These are phyloP conservation scores for Oligia latruncula DNA, from an alignment of 2,888 invertebrate species.

Conservation along the genomic window DNA sequence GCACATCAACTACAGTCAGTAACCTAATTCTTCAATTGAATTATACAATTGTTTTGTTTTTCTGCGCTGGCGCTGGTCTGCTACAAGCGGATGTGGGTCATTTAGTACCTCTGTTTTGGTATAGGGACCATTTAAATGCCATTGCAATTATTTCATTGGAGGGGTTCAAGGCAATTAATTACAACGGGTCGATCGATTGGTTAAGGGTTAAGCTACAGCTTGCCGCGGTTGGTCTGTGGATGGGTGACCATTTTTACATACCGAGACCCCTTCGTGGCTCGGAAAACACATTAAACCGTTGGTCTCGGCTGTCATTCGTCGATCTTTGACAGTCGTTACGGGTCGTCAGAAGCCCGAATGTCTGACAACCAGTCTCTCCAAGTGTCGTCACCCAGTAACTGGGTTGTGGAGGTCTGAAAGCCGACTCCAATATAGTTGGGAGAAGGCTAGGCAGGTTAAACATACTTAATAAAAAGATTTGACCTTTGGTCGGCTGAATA, in stretches of 20 bases:
- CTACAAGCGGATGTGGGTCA: slow-evolving; percentile 21
- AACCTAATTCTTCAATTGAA: slow-evolving; percentile 23
- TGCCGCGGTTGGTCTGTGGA: not conserved
- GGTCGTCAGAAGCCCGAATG: not conserved
- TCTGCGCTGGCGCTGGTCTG: not conserved
- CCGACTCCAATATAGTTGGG: too few species aligned
- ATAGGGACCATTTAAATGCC: not conserved
- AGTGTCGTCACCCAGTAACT: too few species aligned
- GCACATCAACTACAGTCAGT: not conserved
- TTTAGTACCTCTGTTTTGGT: not conserved
- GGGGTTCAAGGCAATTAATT: too few species aligned
- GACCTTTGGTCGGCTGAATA: not conserved
- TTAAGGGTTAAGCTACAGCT: too few species aligned
- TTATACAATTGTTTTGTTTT: slow-evolving; percentile 25
- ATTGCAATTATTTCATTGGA: slow-evolving; percentile 4
- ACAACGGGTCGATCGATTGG: too few species aligned
- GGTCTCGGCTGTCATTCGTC: too few species aligned
- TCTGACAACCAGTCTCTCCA: not conserved
- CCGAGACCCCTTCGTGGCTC: not conserved
- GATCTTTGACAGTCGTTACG: too few species aligned
- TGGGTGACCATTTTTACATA: not conserved
- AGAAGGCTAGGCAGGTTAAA: too few species aligned
- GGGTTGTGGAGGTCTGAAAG: too few species aligned
- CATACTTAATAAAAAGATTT: not conserved
- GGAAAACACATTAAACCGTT: not conserved